Conservation (phyloP, 2,797 vertebrate genomes). For the Martes flavigula region DNA sequence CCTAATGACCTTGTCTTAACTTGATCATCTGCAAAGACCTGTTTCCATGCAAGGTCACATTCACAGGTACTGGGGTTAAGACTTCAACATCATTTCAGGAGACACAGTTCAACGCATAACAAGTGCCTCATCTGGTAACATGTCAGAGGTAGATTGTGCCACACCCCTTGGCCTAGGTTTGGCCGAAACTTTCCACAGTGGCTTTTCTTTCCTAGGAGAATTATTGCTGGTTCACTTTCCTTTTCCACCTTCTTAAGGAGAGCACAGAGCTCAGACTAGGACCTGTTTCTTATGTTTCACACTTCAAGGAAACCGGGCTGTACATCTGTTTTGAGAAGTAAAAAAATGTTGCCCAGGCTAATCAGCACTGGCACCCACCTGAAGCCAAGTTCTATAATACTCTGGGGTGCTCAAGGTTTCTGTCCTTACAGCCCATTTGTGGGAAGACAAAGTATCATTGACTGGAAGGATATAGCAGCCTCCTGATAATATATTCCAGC, state of each 20-base stretch:
- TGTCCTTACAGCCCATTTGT: not conserved
- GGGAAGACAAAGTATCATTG: not conserved
- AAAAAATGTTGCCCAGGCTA: not conserved
- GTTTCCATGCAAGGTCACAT: not conserved
- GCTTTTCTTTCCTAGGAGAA: not conserved
- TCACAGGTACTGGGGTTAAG: not conserved
- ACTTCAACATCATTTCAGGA: not conserved
- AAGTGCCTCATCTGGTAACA: not conserved
- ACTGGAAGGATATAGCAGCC: not conserved
- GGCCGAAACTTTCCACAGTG: not conserved
- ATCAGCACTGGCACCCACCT: not conserved
- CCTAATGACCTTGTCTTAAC: not conserved
- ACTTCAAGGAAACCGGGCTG: not conserved
- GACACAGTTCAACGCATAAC: not conserved
- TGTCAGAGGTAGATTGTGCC: not conserved
- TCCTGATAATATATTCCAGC: not conserved
- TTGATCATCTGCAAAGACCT: not conserved
- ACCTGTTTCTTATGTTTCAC: not conserved
- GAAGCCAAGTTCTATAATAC: not conserved
- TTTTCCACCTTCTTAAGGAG: not conserved
- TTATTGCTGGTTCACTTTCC: not conserved
- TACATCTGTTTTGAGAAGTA: constrained; percentile 13
- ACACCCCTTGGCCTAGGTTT: not conserved
- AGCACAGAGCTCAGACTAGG: not conserved
- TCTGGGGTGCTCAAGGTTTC: not conserved